Conservation (phyloP, 2,888 invertebrate genomes). For the Coleophora flavipennella region DNA sequence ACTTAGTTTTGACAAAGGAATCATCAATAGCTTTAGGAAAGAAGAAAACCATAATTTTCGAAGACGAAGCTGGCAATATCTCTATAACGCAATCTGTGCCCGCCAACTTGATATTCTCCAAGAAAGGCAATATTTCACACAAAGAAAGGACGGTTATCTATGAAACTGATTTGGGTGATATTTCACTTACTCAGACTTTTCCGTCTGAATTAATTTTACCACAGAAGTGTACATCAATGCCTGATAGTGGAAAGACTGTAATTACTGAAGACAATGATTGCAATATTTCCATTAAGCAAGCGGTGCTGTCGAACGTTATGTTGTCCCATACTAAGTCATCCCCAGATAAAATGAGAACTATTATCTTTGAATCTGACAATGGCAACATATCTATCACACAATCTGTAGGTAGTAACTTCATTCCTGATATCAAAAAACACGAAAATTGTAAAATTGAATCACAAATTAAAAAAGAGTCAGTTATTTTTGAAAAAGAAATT, state of each 20-base stretch:
- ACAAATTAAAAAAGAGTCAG: too few relatives aligned
- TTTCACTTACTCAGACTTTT: constrained; percentile 19
- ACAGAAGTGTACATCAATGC: neutral
- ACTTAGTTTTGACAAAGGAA: constrained; percentile 11
- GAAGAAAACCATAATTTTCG: constrained; percentile 18
- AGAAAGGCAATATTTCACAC: too few relatives aligned
- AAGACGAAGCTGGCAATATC: constrained; percentile 21
- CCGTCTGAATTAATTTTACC: constrained; percentile 11
- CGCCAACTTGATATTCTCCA: constrained; percentile 12
- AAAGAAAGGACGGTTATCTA: constrained; percentile 11
- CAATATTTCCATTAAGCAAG: constrained; percentile 21
- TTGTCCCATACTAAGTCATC: neutral
- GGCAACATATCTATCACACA: constrained; percentile 25
- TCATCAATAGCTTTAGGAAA: neutral
- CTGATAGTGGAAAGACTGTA: constrained; percentile 16
- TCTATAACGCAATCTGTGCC: constrained; percentile 24
- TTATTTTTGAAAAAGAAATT: too few relatives aligned
- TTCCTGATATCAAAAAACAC: neutral
- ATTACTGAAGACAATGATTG: constrained; percentile 16
- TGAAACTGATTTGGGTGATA: constrained; percentile 16
- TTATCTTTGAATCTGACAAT: neutral
- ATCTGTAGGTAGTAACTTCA: constrained; percentile 17
- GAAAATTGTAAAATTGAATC: too few relatives aligned
- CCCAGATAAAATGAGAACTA: neutral
- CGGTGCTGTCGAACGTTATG: neutral